Evolutionary conservation across 2,797 vertebrate species (phyloP), one percentile per base, ranked within the genome.

Genomic region (Poecilia picta): DNA sequence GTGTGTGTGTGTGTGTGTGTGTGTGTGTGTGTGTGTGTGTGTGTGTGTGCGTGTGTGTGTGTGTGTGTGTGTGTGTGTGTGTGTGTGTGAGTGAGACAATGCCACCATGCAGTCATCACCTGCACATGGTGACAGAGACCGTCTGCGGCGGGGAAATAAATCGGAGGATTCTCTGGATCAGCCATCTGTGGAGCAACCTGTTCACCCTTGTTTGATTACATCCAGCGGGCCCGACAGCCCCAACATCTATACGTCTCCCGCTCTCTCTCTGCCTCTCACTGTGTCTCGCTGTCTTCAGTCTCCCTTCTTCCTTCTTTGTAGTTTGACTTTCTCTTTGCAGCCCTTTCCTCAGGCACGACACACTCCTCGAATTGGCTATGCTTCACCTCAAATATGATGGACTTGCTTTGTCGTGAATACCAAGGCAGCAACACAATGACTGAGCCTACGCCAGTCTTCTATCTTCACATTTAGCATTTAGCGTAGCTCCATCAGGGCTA

Each of bases 121-220:
- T 83, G 89, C 41, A 47, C 74, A 18, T 10, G 0, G 82, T 90
- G 92, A 94, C 92, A 91, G 85, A 43, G 49, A 90, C 85, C 88
- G 88, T 93, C 90, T 94, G 91, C 45, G 79, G 89, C 77, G 75
- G 83, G 83, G 85, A 92, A 93, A 89, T 91, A 91, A 91, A 94
- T 90, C 76, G 49, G 79, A 92, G 87, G 89, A 90, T 89, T 91
- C 83, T 90, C 72, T 41, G 59, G 87, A 85, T 93, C 91, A 89
- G 86, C 93, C 93, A 93, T 94, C 92, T 94, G 94, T 92, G 91
- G 89, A 93, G 84, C 90, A 93, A 94, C 91, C 92, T 92, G 91
- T 89, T 91, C 91, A 90, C 84, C 87, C 87, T 86, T 90, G 83
- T 94, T 91, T 93, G 92, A 94, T 92, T 91, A 87, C 88, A 92